Percentiles rank a stretch among this genome's conserved stretches.
These are phyloP conservation scores for Molossus alvarezi DNA, from an alignment of 2,797 vertebrate genomes.

Conservation along the genomic window DNA sequence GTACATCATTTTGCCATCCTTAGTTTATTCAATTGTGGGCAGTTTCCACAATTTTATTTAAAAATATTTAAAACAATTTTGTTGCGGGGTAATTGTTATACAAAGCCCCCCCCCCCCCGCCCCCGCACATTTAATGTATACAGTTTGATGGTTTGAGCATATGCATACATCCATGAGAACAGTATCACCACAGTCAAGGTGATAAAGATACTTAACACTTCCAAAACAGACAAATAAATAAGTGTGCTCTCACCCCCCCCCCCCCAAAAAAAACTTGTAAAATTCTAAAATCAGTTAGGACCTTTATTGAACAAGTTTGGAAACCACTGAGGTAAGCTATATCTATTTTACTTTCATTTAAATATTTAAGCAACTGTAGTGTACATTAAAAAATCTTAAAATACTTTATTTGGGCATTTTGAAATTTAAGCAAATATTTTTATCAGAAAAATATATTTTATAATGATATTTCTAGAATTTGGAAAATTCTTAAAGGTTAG, in stretches of 20 bases:
- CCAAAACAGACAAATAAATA: not conserved
- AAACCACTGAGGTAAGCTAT: not conserved
- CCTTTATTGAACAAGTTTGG: not conserved
- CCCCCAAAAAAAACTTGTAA: not conserved
- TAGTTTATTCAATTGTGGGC: not conserved
- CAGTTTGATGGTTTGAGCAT: not conserved
- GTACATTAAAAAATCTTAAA: slow-evolving; percentile 37
- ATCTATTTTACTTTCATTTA: not conserved
- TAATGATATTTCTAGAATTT: slow-evolving; percentile 18
- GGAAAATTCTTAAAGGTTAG: not conserved
- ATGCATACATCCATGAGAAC: not conserved
- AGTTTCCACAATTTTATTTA: not conserved
- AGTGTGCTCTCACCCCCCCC: not conserved
- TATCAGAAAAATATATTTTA: slow-evolving; percentile 31
- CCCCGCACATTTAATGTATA: not conserved
- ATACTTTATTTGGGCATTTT: not conserved
- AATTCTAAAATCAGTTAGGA: not conserved
- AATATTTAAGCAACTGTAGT: slow-evolving; percentile 1
- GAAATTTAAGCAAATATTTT: slow-evolving; percentile 47
- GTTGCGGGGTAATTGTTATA: not conserved
- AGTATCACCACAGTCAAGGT: not conserved
- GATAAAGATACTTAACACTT: not conserved
- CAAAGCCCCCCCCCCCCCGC: not conserved
- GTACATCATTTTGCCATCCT: not conserved
- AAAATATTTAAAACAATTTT: not conserved